Base-by-base conservation (phyloP, 1,140 invertebrate species). In the Triops cancriformis region DNA sequence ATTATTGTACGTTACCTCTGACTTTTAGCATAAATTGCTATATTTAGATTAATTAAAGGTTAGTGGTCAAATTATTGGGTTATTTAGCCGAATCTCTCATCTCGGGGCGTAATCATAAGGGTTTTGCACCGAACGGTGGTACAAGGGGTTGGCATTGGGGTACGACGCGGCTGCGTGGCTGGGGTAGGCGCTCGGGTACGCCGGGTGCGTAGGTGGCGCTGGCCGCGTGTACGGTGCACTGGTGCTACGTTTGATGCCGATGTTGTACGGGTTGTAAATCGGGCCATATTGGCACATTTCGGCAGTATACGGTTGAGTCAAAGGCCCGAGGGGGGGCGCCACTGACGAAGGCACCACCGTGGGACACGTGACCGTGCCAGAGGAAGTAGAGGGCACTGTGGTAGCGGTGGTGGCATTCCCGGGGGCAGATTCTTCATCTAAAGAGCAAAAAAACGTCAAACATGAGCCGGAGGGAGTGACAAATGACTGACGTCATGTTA, bases 221-320 rank as follows among this genome's bases (percentile, higher is more conserved):
- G 77, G 26, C n/a, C 77, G n/a, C 1, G 73, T 51, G 73, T 81
- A 81, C 4, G 78, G 78, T 11, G 77, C 26, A 28, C 77, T 79
- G 9, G 79, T 41, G 10, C 78, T 74, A 75, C 51, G 72, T 74
- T 80, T 80, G 26, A 76, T 77, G 75, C 79, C 76, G 31, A 81
- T 80, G 14, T 82, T 80, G 78, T 83, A 83, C 64, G 81, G 81
- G 81, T 86, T 86, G 82, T 87, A 87, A 41, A 87, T 85, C 2
- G 87, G 85, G 5, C 86, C 86, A 78, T 87, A 87, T 45, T 85
- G 85, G 72, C 86, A 86, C 76, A 86, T 83, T 76, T 88, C 87
- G 10, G 82, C 80, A 14, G 81, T 82, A 80, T 87, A 87, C 0
- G 86, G 84, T 73, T 87, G 86, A 7, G 73, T 26, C 72, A 78